phyloP scores from a whole-genome alignment of 2,888 invertebrate species.

The Leptinotarsa peninsularis region DNA sequence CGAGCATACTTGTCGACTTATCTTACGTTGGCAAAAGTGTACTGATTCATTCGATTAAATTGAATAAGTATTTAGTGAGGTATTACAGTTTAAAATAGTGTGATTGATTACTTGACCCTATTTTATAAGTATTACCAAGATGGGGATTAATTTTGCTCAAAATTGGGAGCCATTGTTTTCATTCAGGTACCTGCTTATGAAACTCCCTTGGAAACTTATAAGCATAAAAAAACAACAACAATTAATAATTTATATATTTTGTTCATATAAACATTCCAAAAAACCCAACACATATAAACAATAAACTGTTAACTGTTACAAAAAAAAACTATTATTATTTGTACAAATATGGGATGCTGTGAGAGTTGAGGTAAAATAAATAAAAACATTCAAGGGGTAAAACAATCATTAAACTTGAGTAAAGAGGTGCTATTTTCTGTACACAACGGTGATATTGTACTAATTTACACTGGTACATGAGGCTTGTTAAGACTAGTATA shows the following conservation, averaged over 20 bases:
- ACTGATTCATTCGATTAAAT: too few relatives aligned
- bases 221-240: constrained; percentile 21
- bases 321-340: constrained; percentile 59
- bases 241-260: constrained; percentile 45
- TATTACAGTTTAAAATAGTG: too few relatives aligned
- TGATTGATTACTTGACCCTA: too few relatives aligned
- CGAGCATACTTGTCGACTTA: too few relatives aligned
- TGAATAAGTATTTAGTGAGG: too few relatives aligned
- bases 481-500: constrained; percentile 66
- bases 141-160: too few relatives aligned
- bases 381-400: constrained; percentile 49
- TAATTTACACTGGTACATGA: constrained; percentile 64
- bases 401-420: constrained; percentile 52
- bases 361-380: constrained; percentile 60
- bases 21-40: too few relatives aligned
- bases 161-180: too few relatives aligned
- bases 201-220: neutral
- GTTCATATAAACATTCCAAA: constrained; percentile 65
- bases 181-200: neutral
- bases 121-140: too few relatives aligned
- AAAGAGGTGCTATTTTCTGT: constrained; percentile 63
- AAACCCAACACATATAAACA: constrained; percentile 66
- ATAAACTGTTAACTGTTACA: constrained; percentile 62
- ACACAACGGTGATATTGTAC: constrained; percentile 66
- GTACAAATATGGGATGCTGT: constrained; percentile 58